A percentile compares a stretch with the other conserved stretches of the same genome.
phyloP scores from a whole-genome alignment of 2,113 vertebrate genomes.

The Anoplopoma fimbria region DNA sequence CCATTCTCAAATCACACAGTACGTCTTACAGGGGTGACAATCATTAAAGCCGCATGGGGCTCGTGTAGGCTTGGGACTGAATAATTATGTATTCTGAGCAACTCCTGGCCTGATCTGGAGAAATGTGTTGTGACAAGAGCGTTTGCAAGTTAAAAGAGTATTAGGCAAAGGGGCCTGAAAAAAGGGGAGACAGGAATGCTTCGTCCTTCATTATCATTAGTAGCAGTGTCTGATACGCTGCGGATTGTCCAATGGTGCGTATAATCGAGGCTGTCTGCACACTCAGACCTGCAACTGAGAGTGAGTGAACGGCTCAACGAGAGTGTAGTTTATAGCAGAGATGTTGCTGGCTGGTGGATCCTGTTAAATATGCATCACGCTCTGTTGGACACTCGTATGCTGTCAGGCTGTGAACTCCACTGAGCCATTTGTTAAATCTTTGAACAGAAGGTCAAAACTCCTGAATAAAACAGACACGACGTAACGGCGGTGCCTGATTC shows the following conservation, averaged over 20 bases:
- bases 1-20: not conserved
- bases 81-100: constrained; percentile 7
- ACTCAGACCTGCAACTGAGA: constrained; percentile 58
- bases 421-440: constrained; percentile 66
- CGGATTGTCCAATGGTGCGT: constrained; percentile 66
- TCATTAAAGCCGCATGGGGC: not conserved
- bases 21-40: not conserved
- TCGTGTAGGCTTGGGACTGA: not conserved
- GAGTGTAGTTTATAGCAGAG: constrained; percentile 51
- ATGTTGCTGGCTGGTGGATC: constrained; percentile 58
- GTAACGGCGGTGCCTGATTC: constrained; percentile 11
- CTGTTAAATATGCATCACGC: constrained; percentile 72
- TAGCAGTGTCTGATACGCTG: constrained; percentile 65
- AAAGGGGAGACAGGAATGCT: constrained; percentile 32
- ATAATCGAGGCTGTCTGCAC: constrained; percentile 71
- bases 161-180: constrained; percentile 12
- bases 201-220: constrained; percentile 76
- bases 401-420: constrained; percentile 60
- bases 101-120: constrained; percentile 8
- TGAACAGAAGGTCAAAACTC: constrained; percentile 71
- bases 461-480: constrained; percentile 49
- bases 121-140: constrained; percentile 31
- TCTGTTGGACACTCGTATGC: constrained; percentile 50
- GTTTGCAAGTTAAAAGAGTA: constrained; percentile 35
- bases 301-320: constrained; percentile 39